These are phyloP conservation scores for Chloropsis cyanopogon DNA, from an alignment of 2,113 vertebrate genomes.

Conservation along the genomic window DNA sequence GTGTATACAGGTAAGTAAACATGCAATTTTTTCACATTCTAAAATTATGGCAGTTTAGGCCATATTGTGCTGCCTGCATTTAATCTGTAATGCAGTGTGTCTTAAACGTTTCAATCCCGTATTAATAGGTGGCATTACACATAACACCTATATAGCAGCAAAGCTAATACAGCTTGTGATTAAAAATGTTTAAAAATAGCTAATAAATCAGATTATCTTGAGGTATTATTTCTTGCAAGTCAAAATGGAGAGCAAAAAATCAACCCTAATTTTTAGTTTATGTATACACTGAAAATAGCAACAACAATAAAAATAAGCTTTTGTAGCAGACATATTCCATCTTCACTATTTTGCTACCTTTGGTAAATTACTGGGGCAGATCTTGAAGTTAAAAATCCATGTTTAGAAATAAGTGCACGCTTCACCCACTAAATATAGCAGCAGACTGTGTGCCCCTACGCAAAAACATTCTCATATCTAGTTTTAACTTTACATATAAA, in stretches of 20 bases:
- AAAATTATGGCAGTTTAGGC: constrained; percentile 84
- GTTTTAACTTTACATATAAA: constrained; percentile 98
- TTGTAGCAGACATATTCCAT: constrained; percentile 88
- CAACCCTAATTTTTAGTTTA: constrained; percentile 86
- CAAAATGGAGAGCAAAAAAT: constrained; percentile 90
- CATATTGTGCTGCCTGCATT: constrained; percentile 91
- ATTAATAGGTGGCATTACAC: constrained; percentile 93
- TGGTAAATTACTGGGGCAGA: constrained; percentile 95
- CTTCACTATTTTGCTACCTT: constrained; percentile 95
- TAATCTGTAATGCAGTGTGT: constrained; percentile 82
- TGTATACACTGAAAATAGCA: constrained; percentile 90
- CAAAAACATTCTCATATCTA: constrained; percentile 94
- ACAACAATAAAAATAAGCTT: constrained; percentile 85
- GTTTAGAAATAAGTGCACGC: constrained; percentile 94
- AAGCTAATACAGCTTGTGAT: constrained; percentile 97
- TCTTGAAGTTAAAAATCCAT: constrained; percentile 87
- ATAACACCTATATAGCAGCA: constrained; percentile 99
- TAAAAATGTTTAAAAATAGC: constrained; percentile 93
- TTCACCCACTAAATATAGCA: constrained; percentile 88
- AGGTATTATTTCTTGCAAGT: constrained; percentile 97
- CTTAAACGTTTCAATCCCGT: constrained; percentile 84
- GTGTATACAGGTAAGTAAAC: constrained; percentile 87
- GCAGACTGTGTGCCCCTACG: constrained; percentile 91
- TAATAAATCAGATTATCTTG: constrained; percentile 95
- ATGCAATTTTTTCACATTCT: constrained; percentile 92